phyloP scores from a whole-genome alignment of 2,888 invertebrate genomes.

The Leptothorax acervorum region DNA sequence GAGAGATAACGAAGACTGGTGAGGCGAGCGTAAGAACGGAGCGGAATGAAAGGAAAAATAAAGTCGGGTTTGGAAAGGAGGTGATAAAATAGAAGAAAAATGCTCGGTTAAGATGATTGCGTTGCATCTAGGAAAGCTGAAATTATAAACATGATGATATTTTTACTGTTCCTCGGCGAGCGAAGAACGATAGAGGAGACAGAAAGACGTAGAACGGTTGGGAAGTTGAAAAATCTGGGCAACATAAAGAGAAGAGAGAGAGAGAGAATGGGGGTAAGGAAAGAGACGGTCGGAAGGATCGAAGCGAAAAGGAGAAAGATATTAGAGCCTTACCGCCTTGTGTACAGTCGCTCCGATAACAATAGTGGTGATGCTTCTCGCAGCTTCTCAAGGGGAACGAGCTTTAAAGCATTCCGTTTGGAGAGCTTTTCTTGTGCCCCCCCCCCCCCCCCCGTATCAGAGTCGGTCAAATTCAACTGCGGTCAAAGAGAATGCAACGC shows the following conservation, averaged over 20 bases:
- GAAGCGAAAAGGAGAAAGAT: constrained; percentile 37
- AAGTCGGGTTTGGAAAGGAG: background rate
- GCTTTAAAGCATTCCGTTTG: constrained; percentile 64
- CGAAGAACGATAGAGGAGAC: background rate
- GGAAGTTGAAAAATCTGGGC: constrained; percentile 35
- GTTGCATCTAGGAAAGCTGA: constrained; percentile 12
- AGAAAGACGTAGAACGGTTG: constrained; percentile 2
- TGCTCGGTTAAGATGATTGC: constrained; percentile 15
- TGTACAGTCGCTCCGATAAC: constrained; percentile 57
- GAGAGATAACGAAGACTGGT: background rate
- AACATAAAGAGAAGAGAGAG: constrained; percentile 1
- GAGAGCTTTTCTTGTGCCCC: constrained; percentile 61
- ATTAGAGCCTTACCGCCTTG: constrained; percentile 47
- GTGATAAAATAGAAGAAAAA: constrained; percentile 6
- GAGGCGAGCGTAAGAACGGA: background rate
- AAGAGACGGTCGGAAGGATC: constrained; percentile 9
- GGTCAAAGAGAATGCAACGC: constrained; percentile 65
- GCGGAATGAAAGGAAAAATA: background rate
- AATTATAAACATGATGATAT: constrained; percentile 48
- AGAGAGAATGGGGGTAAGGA: background rate
- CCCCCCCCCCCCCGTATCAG: constrained; percentile 46
- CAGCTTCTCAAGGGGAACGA: constrained; percentile 65
- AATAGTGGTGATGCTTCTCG: constrained; percentile 65
- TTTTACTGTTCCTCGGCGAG: background rate
- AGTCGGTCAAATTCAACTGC: constrained; percentile 65